A percentile compares a stretch with the other conserved stretches of the same genome.
Conservation (phyloP, 2,113 vertebrate species). For the Notothenia rossii region DNA sequence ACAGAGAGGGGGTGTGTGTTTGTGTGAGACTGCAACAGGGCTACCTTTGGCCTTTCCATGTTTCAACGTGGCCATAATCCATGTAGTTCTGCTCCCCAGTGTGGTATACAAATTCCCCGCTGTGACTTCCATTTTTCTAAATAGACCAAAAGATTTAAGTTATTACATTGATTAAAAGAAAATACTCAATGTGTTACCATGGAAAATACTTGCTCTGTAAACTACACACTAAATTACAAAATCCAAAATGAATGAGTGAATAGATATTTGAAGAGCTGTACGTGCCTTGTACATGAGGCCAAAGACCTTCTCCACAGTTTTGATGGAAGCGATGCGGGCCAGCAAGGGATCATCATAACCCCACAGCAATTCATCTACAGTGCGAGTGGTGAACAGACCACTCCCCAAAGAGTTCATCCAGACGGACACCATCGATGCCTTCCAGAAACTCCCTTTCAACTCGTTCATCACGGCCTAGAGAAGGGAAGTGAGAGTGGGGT, state of each 20-base stretch:
- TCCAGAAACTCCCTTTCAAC: constrained; percentile 65
- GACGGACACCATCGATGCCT: constrained; percentile 8
- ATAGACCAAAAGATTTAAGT: constrained; percentile 22
- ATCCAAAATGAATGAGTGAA: background rate
- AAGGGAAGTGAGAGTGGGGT: background rate
- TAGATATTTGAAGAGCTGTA: background rate
- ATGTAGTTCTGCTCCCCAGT: constrained; percentile 89
- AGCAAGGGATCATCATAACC: constrained; percentile 92
- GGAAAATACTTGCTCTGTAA: background rate
- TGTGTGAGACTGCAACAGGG: background rate
- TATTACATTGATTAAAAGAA: constrained; percentile 1
- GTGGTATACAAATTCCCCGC: constrained; percentile 92
- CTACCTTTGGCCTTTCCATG: constrained; percentile 94
- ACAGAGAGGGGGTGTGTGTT: constrained; percentile 10
- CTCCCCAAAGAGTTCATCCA: constrained; percentile 54
- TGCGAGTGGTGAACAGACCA: constrained; percentile 84
- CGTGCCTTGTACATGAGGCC: constrained; percentile 92
- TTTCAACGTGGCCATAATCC: constrained; percentile 91
- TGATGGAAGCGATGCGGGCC: constrained; percentile 48
- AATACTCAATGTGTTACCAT: background rate
- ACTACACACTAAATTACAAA: background rate
- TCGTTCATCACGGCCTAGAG: constrained; percentile 89
- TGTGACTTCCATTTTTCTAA: constrained; percentile 92
- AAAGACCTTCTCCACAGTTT: constrained; percentile 83
- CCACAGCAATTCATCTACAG: constrained; percentile 91